Base-by-base conservation (phyloP, 37 sponge, comb jelly and placozoan genomes). In the Mnemiopsis leidyi region DNA sequence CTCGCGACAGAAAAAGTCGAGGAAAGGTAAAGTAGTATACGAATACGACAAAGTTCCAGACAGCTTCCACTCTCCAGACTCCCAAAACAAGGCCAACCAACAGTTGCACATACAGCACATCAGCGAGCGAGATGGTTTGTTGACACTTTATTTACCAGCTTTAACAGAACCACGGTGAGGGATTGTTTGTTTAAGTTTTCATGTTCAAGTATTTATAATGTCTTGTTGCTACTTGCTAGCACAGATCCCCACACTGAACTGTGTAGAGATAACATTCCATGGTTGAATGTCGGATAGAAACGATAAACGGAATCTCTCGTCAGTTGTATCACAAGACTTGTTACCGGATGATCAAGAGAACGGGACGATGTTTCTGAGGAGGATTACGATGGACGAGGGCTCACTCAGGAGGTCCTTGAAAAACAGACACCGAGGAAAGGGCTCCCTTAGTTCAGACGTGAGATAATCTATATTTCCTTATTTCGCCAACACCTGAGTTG, bases 271-370 rank as follows among this genome's bases (percentile, higher is more conserved):
- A n/a, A n/a, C n/a, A n/a, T n/a, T n/a, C n/a, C n/a, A n/a, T n/a
- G n/a, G n/a, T n/a, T n/a, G n/a, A n/a, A n/a, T n/a, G n/a, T n/a
- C n/a, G n/a, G n/a, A n/a, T n/a, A n/a, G n/a, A n/a, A n/a, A n/a
- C n/a, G n/a, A n/a, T n/a, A n/a, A n/a, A n/a, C n/a, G n/a, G n/a
- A n/a, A n/a, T n/a, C 13, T 48, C 13, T 13, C 61, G 9, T 48
- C 79, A 77, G 79, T 85, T 38, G 90, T 85, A 23, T 38, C 90
- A 85, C 90, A 85, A 40, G 90, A 85, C 29, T 28, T 40, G 90
- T 26, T 85, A 2, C 90, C 90, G 7, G 90, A 85, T 39, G 90
- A 85, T 26, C 90, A 85, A 61, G 90, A 40, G 35, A 85, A 85
- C 35, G 61, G 90, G n/a, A 85, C 90, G 16, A 85, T 85, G 90